Conservation (phyloP, 2,113 vertebrate genomes). For the Circaetus gallicus region DNA sequence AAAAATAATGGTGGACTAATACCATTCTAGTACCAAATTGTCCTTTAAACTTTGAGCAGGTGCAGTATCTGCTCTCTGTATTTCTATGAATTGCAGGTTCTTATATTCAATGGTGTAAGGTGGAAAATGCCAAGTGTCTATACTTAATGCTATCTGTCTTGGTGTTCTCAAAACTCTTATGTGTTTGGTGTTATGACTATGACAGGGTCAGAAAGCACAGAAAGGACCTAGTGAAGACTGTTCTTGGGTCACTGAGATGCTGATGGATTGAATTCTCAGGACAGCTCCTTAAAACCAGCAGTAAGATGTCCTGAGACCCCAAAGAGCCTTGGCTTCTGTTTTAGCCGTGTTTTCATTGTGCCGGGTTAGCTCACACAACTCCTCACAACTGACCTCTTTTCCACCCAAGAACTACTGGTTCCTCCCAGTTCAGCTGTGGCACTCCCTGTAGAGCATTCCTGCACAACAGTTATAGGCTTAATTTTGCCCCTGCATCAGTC, state of each 20-base stretch:
- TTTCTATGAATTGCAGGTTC: conserved; percentile 15
- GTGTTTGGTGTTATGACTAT: not conserved
- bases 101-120: not conserved
- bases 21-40: not conserved
- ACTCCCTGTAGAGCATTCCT: not conserved
- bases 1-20: not conserved
- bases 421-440: not conserved
- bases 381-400: not conserved
- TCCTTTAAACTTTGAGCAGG: not conserved
- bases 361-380: not conserved
- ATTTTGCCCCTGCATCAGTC: not conserved
- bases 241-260: not conserved
- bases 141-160: not conserved
- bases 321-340: not conserved
- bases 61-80: not conserved
- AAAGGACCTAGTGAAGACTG: not conserved
- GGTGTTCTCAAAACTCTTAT: not conserved
- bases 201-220: not conserved
- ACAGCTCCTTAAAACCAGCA: not conserved
- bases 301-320: not conserved
- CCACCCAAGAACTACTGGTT: not conserved
- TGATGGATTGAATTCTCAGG: not conserved
- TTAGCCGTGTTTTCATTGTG: not conserved
- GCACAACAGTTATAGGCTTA: not conserved
- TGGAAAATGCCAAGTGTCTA: not conserved